Evolutionary conservation across 2,797 vertebrate species (phyloP).

Genomic region (Anisognathus igniventris): DNA sequence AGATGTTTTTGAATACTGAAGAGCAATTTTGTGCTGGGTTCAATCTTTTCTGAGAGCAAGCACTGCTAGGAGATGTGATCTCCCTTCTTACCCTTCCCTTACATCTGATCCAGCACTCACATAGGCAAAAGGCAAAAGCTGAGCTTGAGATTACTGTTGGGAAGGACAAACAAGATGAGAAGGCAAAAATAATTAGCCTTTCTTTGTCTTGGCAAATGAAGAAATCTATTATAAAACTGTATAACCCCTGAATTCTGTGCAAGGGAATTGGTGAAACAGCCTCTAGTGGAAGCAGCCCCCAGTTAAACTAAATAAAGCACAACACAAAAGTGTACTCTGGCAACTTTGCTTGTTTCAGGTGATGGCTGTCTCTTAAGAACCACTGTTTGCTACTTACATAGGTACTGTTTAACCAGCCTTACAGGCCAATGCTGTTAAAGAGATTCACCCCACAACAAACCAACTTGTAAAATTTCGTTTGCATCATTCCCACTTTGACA

Average conservation of each 20-base stretch:
- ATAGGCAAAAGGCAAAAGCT: neutral
- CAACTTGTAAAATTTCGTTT: neutral
- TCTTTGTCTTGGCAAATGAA: neutral
- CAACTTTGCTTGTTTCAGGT: neutral
- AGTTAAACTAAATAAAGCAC: neutral
- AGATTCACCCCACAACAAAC: neutral
- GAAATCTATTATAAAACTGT: neutral
- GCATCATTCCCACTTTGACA: neutral
- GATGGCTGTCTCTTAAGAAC: neutral
- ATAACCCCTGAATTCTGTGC: neutral
- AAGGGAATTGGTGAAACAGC: neutral
- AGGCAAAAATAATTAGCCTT: neutral
- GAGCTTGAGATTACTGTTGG: neutral
- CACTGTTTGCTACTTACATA: neutral
- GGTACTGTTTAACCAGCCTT: neutral
- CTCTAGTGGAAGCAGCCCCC: neutral
- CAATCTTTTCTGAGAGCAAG: neutral
- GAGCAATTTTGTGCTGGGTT: neutral
- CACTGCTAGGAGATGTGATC: neutral
- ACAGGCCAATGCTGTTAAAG: neutral
- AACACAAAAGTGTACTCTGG: accelerated
- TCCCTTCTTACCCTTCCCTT: neutral
- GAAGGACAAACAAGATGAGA: neutral
- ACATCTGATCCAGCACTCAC: neutral
- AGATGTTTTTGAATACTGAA: neutral